These are phyloP conservation scores for Calameuta idolon DNA, from an alignment of 2,888 invertebrate species.

Conservation along the genomic window DNA sequence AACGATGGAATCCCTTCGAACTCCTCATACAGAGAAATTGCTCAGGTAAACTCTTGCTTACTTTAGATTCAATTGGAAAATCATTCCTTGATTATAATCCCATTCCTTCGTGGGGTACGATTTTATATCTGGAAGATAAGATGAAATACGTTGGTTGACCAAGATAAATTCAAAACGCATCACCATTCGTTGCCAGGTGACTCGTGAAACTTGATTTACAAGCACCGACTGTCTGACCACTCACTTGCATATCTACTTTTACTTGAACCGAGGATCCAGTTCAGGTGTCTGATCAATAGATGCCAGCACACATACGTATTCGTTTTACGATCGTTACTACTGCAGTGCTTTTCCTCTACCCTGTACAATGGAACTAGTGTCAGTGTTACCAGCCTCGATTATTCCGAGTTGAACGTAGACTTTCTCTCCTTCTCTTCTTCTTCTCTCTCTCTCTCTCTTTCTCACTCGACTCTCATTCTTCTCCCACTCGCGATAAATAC, in stretches of 20 bases:
- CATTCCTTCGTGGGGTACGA: neutral
- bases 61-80: neutral
- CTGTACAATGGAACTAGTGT: neutral
- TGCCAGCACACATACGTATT: neutral
- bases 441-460: too few relatives aligned
- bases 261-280: neutral
- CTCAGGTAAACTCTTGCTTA: neutral
- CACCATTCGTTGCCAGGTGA: neutral
- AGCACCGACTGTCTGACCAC: neutral
- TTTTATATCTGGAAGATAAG: neutral
- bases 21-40: neutral
- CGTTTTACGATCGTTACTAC: neutral
- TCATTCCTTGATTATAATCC: too few relatives aligned
- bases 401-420: neutral
- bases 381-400: neutral
- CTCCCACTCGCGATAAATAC: neutral
- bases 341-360: neutral
- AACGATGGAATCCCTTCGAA: neutral
- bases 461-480: neutral
- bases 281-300: neutral
- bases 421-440: neutral
- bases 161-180: neutral
- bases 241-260: neutral
- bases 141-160: neutral
- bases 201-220: neutral